Conservation (phyloP, 2,797 vertebrate species). For the Sebastes hubbsi region DNA sequence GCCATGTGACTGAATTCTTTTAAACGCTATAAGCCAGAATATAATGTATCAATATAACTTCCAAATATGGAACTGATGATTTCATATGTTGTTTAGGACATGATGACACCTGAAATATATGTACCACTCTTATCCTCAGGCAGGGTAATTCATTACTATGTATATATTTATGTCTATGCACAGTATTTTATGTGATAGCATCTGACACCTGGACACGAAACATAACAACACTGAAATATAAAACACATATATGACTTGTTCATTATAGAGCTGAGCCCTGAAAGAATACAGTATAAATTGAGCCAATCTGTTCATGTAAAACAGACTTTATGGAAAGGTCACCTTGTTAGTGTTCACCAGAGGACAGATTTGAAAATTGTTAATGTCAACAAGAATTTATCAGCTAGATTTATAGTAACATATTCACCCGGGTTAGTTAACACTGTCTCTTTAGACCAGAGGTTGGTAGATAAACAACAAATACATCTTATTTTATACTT, state of each 20-base stretch:
- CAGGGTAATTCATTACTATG: neutral
- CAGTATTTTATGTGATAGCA: neutral
- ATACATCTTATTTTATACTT: conserved; percentile 4
- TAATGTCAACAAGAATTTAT: conserved; percentile 39
- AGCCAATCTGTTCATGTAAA: neutral
- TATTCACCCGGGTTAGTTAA: neutral
- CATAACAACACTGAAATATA: neutral
- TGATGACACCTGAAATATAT: neutral
- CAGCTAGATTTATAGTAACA: neutral
- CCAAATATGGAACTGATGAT: neutral
- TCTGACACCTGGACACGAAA: neutral
- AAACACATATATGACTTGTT: neutral
- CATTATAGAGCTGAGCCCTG: neutral
- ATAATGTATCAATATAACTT: neutral
- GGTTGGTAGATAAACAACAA: neutral
- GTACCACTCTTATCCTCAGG: neutral
- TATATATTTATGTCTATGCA: neutral
- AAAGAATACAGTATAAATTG: neutral
- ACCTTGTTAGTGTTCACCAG: neutral
- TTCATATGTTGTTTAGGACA: neutral
- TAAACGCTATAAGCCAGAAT: neutral
- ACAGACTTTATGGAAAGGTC: neutral
- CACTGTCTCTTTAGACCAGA: neutral
- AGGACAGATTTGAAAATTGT: conserved; percentile 1
- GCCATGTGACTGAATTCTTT: too few relatives aligned